Base-by-base conservation (phyloP, 2,888 invertebrate species). In the Pseudolycoriella hygida region DNA sequence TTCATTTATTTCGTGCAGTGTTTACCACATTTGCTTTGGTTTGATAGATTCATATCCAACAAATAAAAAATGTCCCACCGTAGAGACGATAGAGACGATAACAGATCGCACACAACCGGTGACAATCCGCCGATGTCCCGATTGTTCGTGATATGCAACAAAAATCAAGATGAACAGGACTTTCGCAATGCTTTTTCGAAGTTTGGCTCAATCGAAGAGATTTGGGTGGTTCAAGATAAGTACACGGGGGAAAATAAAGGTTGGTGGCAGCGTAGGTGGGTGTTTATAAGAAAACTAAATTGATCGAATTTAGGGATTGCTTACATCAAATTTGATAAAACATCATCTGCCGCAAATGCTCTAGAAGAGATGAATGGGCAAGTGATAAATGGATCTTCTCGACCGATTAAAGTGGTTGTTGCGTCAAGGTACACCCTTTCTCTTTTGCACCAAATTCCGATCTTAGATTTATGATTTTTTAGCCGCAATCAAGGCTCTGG, bases 291-390 rank as follows among this genome's bases (percentile, higher is more conserved):
- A n/a, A 60, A 63, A 17, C 56, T n/a, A n/a, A n/a, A n/a, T n/a
- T n/a, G n/a, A n/a, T n/a, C n/a, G n/a, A n/a, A n/a, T 63, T 18
- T 56, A 80, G 82, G 90, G 45, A 80, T 93, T 42, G 83, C 81
- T 0, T 94, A 88, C 57, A 79, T 94, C 3, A 90, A 92, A 59
- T 93, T 77, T 64, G 71, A 80, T 0, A 90, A 86, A 68, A 88
- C 92, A 1, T 88, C 90, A 0, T 86, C 90, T 62, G 93, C 93
- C 2, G 90, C 90, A 1, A 64, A 67, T 47, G 93, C 92, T 3
- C 70, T 92, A 55, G 92, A 93, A 61, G 80, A 78, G 54, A 82
- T 93, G 85, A 80, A 88, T 64, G 80, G 77, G 2, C 77, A 75
- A 60, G 69, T 71, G 43, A 68, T 93, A 43, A 71, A 72, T 40